Percentiles rank a stretch among this genome's conserved stretches.
Evolutionary conservation across 2,888 invertebrate genomes (phyloP).

Genomic region (Adelognathus sp.): DNA sequence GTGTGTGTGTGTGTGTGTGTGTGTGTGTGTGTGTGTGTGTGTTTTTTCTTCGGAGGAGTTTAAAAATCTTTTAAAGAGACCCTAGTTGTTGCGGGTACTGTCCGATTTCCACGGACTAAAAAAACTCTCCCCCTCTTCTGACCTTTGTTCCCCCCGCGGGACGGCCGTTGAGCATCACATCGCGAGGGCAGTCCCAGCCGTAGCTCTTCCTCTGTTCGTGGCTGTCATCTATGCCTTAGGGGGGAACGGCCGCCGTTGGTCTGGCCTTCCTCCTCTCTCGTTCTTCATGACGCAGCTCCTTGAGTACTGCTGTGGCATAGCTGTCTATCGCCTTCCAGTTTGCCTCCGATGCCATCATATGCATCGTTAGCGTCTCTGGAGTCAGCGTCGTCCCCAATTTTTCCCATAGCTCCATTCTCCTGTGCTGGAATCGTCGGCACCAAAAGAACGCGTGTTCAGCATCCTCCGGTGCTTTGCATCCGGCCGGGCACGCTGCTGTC

Average conservation of each 20-base stretch:
- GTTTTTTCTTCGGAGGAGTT: too few relatives aligned
- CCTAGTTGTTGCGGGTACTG: too few relatives aligned
- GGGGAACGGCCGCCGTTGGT: not conserved
- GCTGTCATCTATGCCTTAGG: not conserved
- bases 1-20: too few relatives aligned
- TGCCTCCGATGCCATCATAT: not conserved
- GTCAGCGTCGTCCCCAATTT: slow-evolving; percentile 6
- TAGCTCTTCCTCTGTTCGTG: slow-evolving; percentile 9
- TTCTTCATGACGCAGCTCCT: slow-evolving; percentile 6
- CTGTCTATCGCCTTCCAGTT: slow-evolving; percentile 8
- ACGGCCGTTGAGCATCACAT: slow-evolving; percentile 46
- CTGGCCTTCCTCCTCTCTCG: slow-evolving; percentile 11
- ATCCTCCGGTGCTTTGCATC: slow-evolving; percentile 11
- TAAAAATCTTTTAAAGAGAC: too few relatives aligned
- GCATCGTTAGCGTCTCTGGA: slow-evolving; percentile 2
- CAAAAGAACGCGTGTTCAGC: slow-evolving; percentile 40
- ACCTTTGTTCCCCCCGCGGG: slow-evolving; percentile 33
- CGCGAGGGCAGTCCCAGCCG: slow-evolving; percentile 32
- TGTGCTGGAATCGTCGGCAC: slow-evolving; percentile 5
- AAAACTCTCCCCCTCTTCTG: too few relatives aligned
- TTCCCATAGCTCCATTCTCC: not conserved
- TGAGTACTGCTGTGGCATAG: slow-evolving; percentile 19
- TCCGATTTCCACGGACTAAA: too few relatives aligned
- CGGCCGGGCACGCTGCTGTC: slow-evolving; percentile 7
- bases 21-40: too few relatives aligned